A percentile compares a stretch with the other conserved stretches of the same genome.
phyloP scores from a whole-genome alignment of 2,888 invertebrate species.

The Odiellus spinosus region DNA sequence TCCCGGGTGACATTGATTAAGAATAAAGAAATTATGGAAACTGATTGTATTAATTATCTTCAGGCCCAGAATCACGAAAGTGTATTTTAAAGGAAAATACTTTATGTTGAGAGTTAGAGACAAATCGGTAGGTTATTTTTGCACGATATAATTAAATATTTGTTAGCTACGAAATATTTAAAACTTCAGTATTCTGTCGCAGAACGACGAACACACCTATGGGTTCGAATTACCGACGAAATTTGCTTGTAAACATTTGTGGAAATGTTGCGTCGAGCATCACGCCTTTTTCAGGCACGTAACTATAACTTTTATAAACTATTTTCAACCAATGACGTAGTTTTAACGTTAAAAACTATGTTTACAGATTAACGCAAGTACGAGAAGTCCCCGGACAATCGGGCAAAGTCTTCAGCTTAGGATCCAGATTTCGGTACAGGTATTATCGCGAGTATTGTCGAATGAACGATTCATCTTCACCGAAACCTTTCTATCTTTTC shows the following conservation, averaged over 20 bases:
- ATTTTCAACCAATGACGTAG: not conserved
- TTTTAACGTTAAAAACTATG: not conserved
- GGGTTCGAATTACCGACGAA: slow-evolving; percentile 87
- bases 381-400: slow-evolving; percentile 24
- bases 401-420: slow-evolving; percentile 54
- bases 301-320: too few species aligned
- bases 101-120: slow-evolving; percentile 91
- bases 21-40: slow-evolving; percentile 4
- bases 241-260: slow-evolving; percentile 82
- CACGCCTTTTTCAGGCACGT: slow-evolving; percentile 50
- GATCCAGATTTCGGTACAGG: slow-evolving; percentile 65
- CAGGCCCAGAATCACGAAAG: slow-evolving; percentile 81
- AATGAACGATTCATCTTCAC: not conserved
- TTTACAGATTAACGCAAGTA: slow-evolving; percentile 16
- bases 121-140: slow-evolving; percentile 64
- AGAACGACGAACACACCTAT: slow-evolving; percentile 91
- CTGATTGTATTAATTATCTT: slow-evolving; percentile 1
- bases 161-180: not conserved
- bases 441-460: slow-evolving; percentile 25
- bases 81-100: slow-evolving; percentile 88
- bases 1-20: too few species aligned
- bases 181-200: slow-evolving; percentile 17
- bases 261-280: slow-evolving; percentile 92
- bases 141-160: not conserved
- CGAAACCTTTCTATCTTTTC: not conserved